phyloP scores from a whole-genome alignment of 2,797 vertebrate genomes.

The Enteromius treurensis region DNA sequence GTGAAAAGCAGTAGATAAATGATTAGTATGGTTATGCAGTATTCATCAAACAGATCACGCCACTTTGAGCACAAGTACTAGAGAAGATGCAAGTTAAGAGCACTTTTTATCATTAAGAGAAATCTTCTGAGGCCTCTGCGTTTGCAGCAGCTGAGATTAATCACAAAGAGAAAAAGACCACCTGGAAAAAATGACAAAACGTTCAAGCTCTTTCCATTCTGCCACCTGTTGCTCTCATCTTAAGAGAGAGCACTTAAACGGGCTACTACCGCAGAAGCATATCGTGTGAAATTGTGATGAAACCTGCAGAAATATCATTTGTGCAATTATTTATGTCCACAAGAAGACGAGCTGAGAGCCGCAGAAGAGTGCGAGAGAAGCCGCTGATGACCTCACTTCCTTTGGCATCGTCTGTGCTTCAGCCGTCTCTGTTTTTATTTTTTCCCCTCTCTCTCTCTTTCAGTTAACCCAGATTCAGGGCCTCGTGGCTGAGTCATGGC shows the following conservation, averaged over 20 bases:
- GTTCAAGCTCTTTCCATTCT: background rate
- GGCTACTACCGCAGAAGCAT: background rate
- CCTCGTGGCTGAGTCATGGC: slow-evolving; percentile 16
- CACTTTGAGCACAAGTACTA: background rate
- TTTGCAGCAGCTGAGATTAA: background rate
- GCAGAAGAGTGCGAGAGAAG: slow-evolving; percentile 23
- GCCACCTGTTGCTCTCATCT: slow-evolving; percentile 8
- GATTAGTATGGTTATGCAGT: background rate
- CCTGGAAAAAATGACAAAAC: slow-evolving; percentile 19
- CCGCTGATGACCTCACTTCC: slow-evolving; percentile 17
- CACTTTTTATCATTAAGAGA: slow-evolving; percentile 3
- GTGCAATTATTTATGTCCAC: slow-evolving; percentile 13
- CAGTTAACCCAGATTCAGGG: slow-evolving; percentile 53
- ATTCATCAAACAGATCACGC: background rate
- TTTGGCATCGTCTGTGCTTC: background rate
- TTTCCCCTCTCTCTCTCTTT: background rate
- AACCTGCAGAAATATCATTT: slow-evolving; percentile 26
- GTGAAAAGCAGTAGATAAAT: background rate
- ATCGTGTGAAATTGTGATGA: background rate
- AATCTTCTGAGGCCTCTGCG: background rate
- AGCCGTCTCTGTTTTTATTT: slow-evolving; percentile 11
- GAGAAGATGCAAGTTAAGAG: background rate
- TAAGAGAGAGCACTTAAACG: background rate
- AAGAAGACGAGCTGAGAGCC: slow-evolving; percentile 10
- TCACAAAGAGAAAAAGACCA: background rate